Conservation (phyloP, 2,888 invertebrate species). For the Oxycera nigricornis region DNA sequence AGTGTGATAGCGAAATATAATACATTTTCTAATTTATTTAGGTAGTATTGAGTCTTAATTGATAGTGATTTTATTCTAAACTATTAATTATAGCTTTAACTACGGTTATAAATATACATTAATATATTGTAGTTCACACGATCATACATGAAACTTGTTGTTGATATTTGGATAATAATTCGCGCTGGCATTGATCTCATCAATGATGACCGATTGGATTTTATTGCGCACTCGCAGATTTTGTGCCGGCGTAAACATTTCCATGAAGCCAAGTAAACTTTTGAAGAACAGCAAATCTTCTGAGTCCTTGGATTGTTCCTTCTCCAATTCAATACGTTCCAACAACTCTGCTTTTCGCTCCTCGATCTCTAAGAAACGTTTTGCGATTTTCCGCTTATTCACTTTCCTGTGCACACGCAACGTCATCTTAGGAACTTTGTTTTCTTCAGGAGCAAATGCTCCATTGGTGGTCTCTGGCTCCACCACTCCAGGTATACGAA, state of each 20-base stretch:
- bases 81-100: too few species aligned
- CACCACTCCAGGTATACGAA: background rate
- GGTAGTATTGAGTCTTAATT: too few species aligned
- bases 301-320: slow-evolving; percentile 17
- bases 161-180: slow-evolving; percentile 28
- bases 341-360: slow-evolving; percentile 17
- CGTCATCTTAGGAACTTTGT: slow-evolving; percentile 15
- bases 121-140: background rate
- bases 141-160: slow-evolving; percentile 10
- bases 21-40: too few species aligned
- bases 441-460: background rate
- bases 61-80: too few species aligned
- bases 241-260: slow-evolving; percentile 28
- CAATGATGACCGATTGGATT: slow-evolving; percentile 28
- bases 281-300: slow-evolving; percentile 37
- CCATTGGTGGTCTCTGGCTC: background rate
- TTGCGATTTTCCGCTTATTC: slow-evolving; percentile 28
- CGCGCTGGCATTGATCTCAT: slow-evolving; percentile 31
- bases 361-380: slow-evolving; percentile 25
- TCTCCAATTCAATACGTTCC: slow-evolving; percentile 14
- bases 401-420: slow-evolving; percentile 13
- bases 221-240: slow-evolving; percentile 37
- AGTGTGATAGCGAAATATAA: too few species aligned
- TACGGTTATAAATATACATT: background rate
- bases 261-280: slow-evolving; percentile 33